phyloP scores from a whole-genome alignment of 2,113 vertebrate genomes.

The Eidolon helvum region DNA sequence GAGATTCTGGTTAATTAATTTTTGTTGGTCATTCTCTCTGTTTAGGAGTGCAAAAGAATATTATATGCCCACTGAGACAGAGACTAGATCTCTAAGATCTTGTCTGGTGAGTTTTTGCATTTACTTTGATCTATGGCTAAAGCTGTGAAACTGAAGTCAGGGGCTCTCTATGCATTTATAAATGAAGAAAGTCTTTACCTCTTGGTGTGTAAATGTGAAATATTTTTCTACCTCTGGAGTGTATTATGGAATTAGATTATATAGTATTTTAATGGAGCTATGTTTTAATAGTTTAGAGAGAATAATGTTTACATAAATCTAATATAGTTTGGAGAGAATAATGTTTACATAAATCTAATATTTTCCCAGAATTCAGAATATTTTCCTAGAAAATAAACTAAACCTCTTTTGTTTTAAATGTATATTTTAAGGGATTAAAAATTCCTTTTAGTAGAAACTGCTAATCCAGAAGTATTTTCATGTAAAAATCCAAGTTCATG shows the following conservation, averaged over 20 bases:
- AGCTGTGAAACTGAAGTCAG: not conserved
- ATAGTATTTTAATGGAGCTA: slow-evolving; percentile 1
- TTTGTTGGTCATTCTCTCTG: not conserved
- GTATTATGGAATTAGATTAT: not conserved
- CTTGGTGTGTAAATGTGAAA: not conserved
- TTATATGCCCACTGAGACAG: not conserved
- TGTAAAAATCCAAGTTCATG: not conserved
- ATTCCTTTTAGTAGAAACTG: not conserved
- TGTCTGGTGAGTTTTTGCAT: not conserved
- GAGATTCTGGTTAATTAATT: not conserved
- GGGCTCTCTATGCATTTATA: not conserved
- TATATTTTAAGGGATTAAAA: not conserved
- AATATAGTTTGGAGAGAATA: not conserved
- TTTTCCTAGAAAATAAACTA: not conserved
- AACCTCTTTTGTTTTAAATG: not conserved
- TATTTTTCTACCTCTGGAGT: not conserved
- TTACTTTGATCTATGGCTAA: not conserved
- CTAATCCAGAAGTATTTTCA: not conserved
- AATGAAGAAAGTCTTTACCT: not conserved
- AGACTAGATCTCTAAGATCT: not conserved
- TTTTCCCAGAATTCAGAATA: too few species aligned
- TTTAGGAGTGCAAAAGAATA: not conserved
- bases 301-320: not conserved
- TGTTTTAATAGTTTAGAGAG: not conserved
- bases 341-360: not conserved